Base-by-base conservation (phyloP, 1,140 invertebrate species). In the Ceratoteleas bidentatus region DNA sequence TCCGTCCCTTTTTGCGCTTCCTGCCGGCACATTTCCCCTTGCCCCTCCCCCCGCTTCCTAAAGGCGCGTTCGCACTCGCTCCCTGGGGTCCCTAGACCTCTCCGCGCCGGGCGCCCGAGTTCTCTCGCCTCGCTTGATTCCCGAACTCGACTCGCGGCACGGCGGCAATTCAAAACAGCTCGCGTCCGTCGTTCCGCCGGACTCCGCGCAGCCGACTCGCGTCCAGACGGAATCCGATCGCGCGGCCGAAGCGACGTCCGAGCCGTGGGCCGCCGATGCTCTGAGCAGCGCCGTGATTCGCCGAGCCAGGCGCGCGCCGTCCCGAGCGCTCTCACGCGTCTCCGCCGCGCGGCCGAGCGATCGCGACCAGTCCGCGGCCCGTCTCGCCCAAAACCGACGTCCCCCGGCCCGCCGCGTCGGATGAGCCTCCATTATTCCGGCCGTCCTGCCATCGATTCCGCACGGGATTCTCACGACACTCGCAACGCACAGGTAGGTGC, bases 361-460 rank as follows among this genome's bases (percentile, higher is more conserved):
- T 73, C 60, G 57, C 13, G 62, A 54, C 64, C 73, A 77, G 74
- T 77, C 65, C 57, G 43, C 58, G 66, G n/a, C 15, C 33, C 49
- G 61, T 58, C 70, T 74, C 61, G 61, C 60, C 53, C 60, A 53
- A 65, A 74, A 50, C 36, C 54, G 50, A 49, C 61, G 61, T 57
- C 47, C 54, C 24, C 7, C 14, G 53, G 24, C 53, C 49, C 57
- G 50, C 66, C n/a, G n/a, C n/a, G 75, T 78, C 69, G 65, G 58
- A 78, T 70, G 65, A 78, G 75, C 65, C 58, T 57, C 75, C 75
- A 78, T 78, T 70, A 70, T 70, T 58, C 49, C 75, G 66, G 65
- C 66, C 58, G 34, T 56, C 65, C 65, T 68, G 38, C 38, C 73
- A 76, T 68, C 56, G 64, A 78, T 70, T 65, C 49, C 53, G 58